Evolutionary conservation across 2,113 vertebrate species (phyloP).

Genomic region (Lophura nycthemera): DNA sequence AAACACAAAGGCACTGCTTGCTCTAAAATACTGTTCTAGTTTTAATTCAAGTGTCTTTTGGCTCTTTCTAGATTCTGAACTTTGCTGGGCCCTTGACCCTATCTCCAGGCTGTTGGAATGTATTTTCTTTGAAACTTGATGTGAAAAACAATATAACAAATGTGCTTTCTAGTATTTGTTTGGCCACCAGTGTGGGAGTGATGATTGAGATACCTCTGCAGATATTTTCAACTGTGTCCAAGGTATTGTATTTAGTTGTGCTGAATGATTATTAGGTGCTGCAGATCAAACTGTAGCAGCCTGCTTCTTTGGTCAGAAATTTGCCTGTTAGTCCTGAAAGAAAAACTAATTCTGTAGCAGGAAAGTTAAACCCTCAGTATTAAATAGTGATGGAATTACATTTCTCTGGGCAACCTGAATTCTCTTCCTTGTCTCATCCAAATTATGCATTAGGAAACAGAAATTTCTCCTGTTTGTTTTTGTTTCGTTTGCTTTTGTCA

Average conservation of each 20-base stretch:
- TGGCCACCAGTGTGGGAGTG: slow-evolving; percentile 86
- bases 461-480: slow-evolving; percentile 22
- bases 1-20: neutral
- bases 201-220: slow-evolving; percentile 88
- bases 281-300: neutral
- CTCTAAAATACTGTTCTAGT: neutral
- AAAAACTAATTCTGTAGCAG: neutral
- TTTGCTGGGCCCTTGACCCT: slow-evolving; percentile 85
- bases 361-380: neutral
- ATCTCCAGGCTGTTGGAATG: slow-evolving; percentile 89
- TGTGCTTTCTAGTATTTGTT: slow-evolving; percentile 82
- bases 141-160: slow-evolving; percentile 80
- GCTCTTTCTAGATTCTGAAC: slow-evolving; percentile 86
- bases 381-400: neutral
- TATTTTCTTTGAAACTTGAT: slow-evolving; percentile 88
- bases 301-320: neutral
- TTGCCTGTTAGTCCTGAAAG: neutral
- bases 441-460: neutral
- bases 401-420: neutral
- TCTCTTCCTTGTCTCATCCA: neutral
- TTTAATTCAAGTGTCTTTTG: slow-evolving; percentile 37
- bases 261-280: neutral
- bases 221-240: slow-evolving; percentile 77
- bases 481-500: neutral
- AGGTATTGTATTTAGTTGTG: slow-evolving; percentile 63